Conservation (phyloP, 2,797 vertebrate genomes). For the Chaenodraco wilsoni region DNA sequence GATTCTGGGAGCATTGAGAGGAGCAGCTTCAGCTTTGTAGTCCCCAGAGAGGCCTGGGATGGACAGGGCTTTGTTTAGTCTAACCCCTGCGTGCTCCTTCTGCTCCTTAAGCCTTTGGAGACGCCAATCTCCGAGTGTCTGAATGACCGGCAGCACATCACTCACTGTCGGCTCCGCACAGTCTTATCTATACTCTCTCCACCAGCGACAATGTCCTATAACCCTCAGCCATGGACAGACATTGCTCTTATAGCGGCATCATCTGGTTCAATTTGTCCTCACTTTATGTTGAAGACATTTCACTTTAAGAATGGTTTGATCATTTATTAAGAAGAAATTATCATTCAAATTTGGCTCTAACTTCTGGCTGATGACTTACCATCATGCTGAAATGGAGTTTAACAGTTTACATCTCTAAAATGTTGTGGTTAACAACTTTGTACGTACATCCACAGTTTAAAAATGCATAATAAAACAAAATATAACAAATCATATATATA, state of each 20-base stretch:
- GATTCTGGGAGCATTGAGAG: conserved; percentile 42
- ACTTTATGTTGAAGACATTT: neutral
- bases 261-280: neutral
- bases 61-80: conserved; percentile 70
- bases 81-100: conserved; percentile 48
- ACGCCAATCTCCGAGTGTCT: conserved; percentile 52
- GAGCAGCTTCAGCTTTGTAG: conserved; percentile 57
- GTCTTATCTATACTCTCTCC: neutral
- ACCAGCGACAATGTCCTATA: neutral
- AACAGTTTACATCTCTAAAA: neutral
- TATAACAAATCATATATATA: no score
- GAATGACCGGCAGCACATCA: conserved; percentile 58
- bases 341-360: neutral
- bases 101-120: conserved; percentile 65
- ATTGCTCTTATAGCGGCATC: neutral
- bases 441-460: no score
- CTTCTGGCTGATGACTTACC: neutral
- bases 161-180: conserved; percentile 49
- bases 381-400: neutral
- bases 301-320: no score
- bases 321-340: neutral
- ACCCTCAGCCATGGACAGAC: neutral
- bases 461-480: no score
- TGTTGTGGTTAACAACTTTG: no score
- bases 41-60: conserved; percentile 28